phyloP scores from a whole-genome alignment of 2,797 vertebrate genomes.

The Centroberyx gerrardi region DNA sequence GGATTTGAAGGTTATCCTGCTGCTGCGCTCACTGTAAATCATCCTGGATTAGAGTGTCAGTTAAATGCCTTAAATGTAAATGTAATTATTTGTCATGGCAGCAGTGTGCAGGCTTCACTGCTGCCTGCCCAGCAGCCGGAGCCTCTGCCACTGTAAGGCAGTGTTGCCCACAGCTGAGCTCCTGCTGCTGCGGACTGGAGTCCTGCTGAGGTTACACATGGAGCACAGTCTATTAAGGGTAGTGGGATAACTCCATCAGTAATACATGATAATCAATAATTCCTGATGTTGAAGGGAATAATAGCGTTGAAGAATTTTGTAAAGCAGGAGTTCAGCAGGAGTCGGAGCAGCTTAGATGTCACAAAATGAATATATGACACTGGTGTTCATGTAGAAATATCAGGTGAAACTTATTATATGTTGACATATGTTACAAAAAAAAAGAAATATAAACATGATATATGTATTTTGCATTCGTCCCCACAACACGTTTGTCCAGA shows the following conservation, averaged over 20 bases:
- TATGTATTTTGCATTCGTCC: neutral
- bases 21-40: too few species aligned
- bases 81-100: too few species aligned
- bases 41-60: too few species aligned
- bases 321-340: too few species aligned
- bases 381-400: neutral
- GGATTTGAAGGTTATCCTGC: too few species aligned
- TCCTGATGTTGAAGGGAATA: too few species aligned
- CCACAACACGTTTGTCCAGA: neutral
- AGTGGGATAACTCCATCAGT: neutral
- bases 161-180: slow-evolving; percentile 75
- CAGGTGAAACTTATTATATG: neutral
- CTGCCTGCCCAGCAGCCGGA: too few species aligned
- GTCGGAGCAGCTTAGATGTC: too few species aligned
- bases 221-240: neutral
- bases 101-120: too few species aligned
- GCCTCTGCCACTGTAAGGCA: slow-evolving; percentile 73
- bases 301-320: too few species aligned
- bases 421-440: neutral
- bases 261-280: too few species aligned
- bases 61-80: neutral
- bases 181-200: neutral
- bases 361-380: neutral
- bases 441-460: neutral
- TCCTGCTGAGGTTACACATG: slow-evolving; percentile 8